Evolutionary conservation across 1,140 invertebrate species (phyloP).

Genomic region (Danaus plexippus): DNA sequence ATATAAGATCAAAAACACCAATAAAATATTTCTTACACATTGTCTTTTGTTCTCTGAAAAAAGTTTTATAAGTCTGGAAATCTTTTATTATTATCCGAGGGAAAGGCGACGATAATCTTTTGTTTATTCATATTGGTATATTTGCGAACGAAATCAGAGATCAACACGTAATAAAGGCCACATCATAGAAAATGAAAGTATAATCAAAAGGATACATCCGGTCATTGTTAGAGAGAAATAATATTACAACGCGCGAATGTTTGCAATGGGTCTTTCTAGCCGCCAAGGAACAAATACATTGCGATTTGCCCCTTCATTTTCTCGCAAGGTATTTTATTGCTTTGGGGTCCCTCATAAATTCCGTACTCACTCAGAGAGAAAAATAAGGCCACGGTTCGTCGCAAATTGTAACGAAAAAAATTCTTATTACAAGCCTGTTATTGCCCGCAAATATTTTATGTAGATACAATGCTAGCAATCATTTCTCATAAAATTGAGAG

Average conservation of each 20-base stretch:
- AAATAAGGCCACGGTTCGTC: slow-evolving; percentile 54
- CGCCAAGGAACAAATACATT: slow-evolving; percentile 66
- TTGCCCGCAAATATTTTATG: slow-evolving; percentile 23
- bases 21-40: too few species aligned
- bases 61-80: too few species aligned
- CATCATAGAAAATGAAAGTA: slow-evolving; percentile 19
- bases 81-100: too few species aligned
- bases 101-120: slow-evolving; percentile 1
- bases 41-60: too few species aligned
- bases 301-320: slow-evolving; percentile 69
- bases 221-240: slow-evolving; percentile 42
- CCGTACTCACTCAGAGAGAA: slow-evolving; percentile 63
- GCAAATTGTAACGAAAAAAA: slow-evolving; percentile 57
- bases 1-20: too few species aligned
- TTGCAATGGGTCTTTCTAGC: slow-evolving; percentile 55
- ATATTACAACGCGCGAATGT: slow-evolving; percentile 52
- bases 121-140: too few species aligned
- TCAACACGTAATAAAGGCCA: slow-evolving; percentile 16
- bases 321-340: slow-evolving; percentile 70
- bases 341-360: slow-evolving; percentile 66
- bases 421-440: slow-evolving; percentile 56
- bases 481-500: slow-evolving; percentile 3
- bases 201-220: slow-evolving; percentile 22
- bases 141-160: slow-evolving; percentile 1
- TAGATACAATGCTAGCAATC: background rate